Conservation (phyloP, 2,113 vertebrate genomes). For the Rostratula benghalensis region DNA sequence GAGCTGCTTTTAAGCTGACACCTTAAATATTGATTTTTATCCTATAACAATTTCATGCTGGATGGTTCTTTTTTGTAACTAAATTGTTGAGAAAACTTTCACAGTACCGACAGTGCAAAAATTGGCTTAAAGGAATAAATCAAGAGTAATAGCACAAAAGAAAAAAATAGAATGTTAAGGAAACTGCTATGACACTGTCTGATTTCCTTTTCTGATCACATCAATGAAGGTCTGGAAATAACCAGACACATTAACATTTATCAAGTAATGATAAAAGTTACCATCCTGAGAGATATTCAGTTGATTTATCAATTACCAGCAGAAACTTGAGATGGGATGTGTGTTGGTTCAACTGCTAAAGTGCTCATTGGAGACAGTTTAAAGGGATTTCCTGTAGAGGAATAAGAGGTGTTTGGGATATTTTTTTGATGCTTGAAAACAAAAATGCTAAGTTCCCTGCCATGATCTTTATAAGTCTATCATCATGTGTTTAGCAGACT, state of each 20-base stretch:
- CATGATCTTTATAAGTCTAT: constrained; percentile 23
- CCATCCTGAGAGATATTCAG: neutral
- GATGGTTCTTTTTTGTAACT: constrained; percentile 12
- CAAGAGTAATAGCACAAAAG: constrained; percentile 14
- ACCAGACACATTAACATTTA: neutral
- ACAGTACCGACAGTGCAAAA: constrained; percentile 44
- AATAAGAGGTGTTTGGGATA: constrained; percentile 47
- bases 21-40: constrained; percentile 36
- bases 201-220: constrained; percentile 1
- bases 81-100: constrained; percentile 19
- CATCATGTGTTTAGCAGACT: neutral
- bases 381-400: constrained; percentile 64
- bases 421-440: constrained; percentile 48
- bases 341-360: constrained; percentile 36
- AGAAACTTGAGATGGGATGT: constrained; percentile 37
- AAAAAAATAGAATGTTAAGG: neutral
- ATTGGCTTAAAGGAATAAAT: constrained; percentile 52
- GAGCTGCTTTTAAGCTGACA: constrained; percentile 17
- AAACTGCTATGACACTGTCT: neutral
- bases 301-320: constrained; percentile 36
- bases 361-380: constrained; percentile 34
- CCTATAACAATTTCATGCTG: neutral
- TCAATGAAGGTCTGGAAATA: constrained; percentile 30
- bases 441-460: constrained; percentile 45
- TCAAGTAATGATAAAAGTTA: constrained; percentile 20